Base-by-base conservation (phyloP, 2,888 invertebrate genomes). In the Galeopsomyia nigrocyanea region DNA sequence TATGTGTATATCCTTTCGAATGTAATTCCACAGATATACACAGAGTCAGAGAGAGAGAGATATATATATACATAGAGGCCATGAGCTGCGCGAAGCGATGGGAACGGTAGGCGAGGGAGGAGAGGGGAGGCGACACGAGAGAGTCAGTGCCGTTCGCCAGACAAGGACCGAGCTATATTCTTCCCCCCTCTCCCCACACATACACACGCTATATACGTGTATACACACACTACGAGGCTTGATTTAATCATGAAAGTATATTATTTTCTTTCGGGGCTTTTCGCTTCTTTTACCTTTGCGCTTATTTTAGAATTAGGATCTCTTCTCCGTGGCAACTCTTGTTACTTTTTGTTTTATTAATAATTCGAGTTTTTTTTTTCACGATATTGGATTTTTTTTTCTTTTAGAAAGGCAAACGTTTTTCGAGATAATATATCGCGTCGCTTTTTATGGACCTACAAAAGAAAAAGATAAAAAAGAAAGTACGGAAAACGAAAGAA, bases 231-330 rank as follows among this genome's bases (percentile, higher is more conserved):
- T 26, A 1, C 58, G 63, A 61, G 68, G 57, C 71, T 69, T 75
- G 74, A 75, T 75, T 75, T 75, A 75, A 75, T 75, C 74, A 65
- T 56, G 68, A 71, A 62, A 75, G 74, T 71, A 71, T 68, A 71
- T 71, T 71, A 71, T 75, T 71, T 75, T 66, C 74, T 70, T 74
- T 74, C 26, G 19, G 31, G 56, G 58, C 51, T 56, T 68, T 68
- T 62, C 51, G 67, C 56, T 65, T 55, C 71, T 66, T 71, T 65
- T 68, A 63, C 22, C 17, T 65, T 73, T 68, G 56, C 49, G 68
- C 68, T 72, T 64, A 72, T 72, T 72, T 72, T 64, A 67, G 53
- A 63, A 53, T 66, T 67, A 67, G 67, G 63, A 62, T 46, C 50
- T 63, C 39, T 17, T 10, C 39, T 39, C 39, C 19, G n/a, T 9